Evolutionary conservation across 2,888 invertebrate genomes (phyloP).

Genomic region (Agrilus cyanescens): DNA sequence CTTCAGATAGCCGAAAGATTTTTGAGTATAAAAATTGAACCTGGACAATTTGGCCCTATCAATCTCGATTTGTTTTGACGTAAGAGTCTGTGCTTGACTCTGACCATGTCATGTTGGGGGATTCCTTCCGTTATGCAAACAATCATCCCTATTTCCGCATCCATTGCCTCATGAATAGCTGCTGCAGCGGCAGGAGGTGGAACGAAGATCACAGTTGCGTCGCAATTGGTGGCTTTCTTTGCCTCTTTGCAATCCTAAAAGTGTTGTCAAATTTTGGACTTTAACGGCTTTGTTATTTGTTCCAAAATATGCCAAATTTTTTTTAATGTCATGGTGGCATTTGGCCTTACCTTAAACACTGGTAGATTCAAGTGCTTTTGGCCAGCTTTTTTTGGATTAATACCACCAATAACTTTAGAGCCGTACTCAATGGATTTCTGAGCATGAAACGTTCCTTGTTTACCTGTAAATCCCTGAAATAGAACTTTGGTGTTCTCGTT

Average conservation of each 20-base stretch:
- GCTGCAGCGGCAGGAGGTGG: conserved; percentile 59
- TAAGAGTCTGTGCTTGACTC: conserved; percentile 51
- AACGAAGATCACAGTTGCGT: conserved; percentile 67
- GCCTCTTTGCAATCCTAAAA: conserved; percentile 55
- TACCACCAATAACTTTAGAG: conserved; percentile 71
- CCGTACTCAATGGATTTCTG: conserved; percentile 71
- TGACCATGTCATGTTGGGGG: conserved; percentile 74
- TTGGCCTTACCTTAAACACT: conserved; percentile 35
- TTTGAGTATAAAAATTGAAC: conserved; percentile 10
- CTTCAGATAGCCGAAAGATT: too few species aligned
- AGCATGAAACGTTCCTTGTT: conserved; percentile 57
- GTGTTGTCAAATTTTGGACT: conserved; percentile 31
- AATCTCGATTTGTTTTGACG: conserved; percentile 59
- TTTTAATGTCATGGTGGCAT: background rate
- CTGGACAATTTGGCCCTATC: conserved; percentile 77
- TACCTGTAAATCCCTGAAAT: conserved; percentile 73
- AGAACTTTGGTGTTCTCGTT: conserved; percentile 53
- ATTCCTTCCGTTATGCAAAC: conserved; percentile 51
- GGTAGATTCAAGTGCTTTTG: conserved; percentile 67
- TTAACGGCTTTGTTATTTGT: background rate
- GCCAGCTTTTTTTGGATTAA: conserved; percentile 71
- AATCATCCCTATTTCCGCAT: conserved; percentile 53
- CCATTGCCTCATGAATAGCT: conserved; percentile 62
- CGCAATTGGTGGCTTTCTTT: conserved; percentile 50
- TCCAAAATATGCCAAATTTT: too few species aligned